These are phyloP conservation scores for Ictalurus furcatus DNA, from an alignment of 2,113 vertebrate genomes.

Conservation along the genomic window DNA sequence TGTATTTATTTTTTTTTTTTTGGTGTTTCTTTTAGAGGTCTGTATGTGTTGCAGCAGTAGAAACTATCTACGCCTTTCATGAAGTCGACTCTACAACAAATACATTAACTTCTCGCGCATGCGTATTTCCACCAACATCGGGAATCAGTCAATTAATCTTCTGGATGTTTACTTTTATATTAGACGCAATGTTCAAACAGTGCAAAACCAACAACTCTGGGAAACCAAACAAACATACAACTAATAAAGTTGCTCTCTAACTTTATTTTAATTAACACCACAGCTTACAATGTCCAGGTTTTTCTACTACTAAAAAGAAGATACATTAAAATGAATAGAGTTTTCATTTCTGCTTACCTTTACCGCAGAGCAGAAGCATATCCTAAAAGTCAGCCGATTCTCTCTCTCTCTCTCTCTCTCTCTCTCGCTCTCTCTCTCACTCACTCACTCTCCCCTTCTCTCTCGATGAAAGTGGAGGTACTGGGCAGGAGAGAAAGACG, in stretches of 20 bases:
- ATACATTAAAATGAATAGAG: background rate
- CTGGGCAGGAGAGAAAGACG: background rate
- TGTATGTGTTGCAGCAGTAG: background rate
- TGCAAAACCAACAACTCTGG: background rate
- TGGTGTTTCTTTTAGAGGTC: background rate
- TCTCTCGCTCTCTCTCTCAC: background rate
- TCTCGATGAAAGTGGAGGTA: background rate
- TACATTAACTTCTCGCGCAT: background rate
- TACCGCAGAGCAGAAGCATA: background rate
- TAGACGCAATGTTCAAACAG: background rate
- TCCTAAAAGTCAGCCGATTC: background rate
- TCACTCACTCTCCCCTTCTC: background rate
- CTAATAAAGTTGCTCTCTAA: background rate
- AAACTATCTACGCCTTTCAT: background rate
- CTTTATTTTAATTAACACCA: background rate
- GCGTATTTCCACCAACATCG: background rate
- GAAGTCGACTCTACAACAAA: background rate
- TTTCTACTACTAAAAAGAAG: background rate
- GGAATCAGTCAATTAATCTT: background rate
- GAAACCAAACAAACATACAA: background rate
- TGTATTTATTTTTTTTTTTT: background rate
- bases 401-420: background rate
- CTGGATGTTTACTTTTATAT: background rate
- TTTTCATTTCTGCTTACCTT: slow-evolving; percentile 6
- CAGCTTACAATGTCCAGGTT: background rate